Conservation (phyloP, 2,797 vertebrate genomes). For the Enteromius argenteus region DNA sequence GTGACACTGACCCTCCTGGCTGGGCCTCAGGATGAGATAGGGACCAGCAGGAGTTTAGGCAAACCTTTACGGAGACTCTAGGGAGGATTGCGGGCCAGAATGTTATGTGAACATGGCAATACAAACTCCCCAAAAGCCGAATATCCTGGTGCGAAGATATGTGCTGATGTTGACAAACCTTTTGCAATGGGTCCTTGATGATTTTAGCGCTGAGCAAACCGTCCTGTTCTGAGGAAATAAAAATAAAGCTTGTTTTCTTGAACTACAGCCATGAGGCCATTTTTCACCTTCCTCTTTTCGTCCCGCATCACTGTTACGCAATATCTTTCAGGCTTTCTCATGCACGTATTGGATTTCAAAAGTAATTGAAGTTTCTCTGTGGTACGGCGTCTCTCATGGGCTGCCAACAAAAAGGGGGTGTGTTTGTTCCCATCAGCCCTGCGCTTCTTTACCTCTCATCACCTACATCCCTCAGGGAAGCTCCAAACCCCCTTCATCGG, state of each 20-base stretch:
- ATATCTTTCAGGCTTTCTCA: conserved; percentile 34
- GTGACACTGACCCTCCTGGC: conserved; percentile 42
- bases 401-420: conserved; percentile 43
- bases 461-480: conserved; percentile 22
- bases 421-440: conserved; percentile 33
- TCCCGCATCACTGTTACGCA: conserved; percentile 23
- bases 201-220: conserved; percentile 4
- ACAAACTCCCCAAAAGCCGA: conserved; percentile 9
- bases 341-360: conserved; percentile 47
- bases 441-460: conserved; percentile 41
- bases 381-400: conserved; percentile 37
- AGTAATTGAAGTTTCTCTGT: conserved; percentile 52
- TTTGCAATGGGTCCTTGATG: not conserved
- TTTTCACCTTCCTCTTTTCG: conserved; percentile 19
- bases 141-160: conserved; percentile 28
- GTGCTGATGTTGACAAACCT: conserved; percentile 46
- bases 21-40: conserved; percentile 49
- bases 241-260: conserved; percentile 44
- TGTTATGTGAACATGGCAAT: conserved; percentile 26
- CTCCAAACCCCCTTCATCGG: not conserved
- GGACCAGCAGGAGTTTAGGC: conserved; percentile 27
- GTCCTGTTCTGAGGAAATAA: conserved; percentile 42
- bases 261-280: not conserved
- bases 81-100: conserved; percentile 15
- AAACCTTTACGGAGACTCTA: conserved; percentile 6